These are phyloP conservation scores for Drosophila nebulosa DNA, from an alignment of 1,140 invertebrate genomes.

Conservation along the genomic window DNA sequence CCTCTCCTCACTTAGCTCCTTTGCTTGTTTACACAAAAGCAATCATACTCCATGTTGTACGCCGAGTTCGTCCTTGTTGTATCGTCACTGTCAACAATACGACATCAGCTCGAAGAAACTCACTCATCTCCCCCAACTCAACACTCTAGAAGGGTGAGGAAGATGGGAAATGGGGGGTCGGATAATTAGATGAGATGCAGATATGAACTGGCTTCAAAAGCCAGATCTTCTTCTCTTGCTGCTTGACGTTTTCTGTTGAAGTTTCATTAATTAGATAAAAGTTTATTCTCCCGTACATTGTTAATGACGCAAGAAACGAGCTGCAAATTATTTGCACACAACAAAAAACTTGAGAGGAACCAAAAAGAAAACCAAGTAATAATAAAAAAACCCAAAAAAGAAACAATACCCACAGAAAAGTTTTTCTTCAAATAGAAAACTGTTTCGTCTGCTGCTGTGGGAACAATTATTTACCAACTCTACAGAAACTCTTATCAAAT, in stretches of 20 bases:
- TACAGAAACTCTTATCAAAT: too few species aligned
- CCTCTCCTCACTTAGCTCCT: constrained; percentile 1
- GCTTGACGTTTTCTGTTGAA: constrained; percentile 70
- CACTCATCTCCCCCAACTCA: neutral
- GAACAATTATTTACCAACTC: neutral
- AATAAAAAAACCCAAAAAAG: neutral
- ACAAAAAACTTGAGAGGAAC: constrained; percentile 57
- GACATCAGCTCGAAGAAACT: constrained; percentile 39
- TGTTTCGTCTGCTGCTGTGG: neutral
- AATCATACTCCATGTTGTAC: constrained; percentile 76
- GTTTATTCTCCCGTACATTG: constrained; percentile 58
- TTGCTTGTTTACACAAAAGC: constrained; percentile 77
- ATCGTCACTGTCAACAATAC: constrained; percentile 74
- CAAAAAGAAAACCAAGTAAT: neutral
- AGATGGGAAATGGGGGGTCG: neutral
- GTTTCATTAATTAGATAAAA: constrained; percentile 81
- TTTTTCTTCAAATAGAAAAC: neutral
- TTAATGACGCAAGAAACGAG: constrained; percentile 73
- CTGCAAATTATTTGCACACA: constrained; percentile 78
- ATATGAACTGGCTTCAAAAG: constrained; percentile 31
- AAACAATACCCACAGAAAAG: neutral
- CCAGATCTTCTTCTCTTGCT: constrained; percentile 13
- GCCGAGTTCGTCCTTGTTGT: constrained; percentile 29
- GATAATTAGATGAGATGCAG: neutral
- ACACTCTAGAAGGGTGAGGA: neutral